Percentiles rank a stretch among this genome's conserved stretches.
Conservation (phyloP, 2,113 vertebrate genomes). For the Proteles cristata region DNA sequence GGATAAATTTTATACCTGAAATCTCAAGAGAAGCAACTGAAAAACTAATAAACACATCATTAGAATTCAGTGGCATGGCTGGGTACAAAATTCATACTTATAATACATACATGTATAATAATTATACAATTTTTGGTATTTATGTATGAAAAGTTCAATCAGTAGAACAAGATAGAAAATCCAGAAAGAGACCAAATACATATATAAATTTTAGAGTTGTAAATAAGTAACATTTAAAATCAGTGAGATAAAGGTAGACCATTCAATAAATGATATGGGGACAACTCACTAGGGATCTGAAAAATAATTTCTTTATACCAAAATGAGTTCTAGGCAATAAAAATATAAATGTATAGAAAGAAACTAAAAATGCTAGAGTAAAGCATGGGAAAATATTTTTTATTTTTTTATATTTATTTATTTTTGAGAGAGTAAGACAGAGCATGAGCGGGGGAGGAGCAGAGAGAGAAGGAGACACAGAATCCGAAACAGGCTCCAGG, state of each 20-base stretch:
- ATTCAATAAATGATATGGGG: not conserved
- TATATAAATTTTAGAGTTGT: not conserved
- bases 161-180: not conserved
- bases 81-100: not conserved
- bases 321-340: not conserved
- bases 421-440: too few species aligned
- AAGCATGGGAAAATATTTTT: not conserved
- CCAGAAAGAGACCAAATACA: not conserved
- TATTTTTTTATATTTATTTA: too few species aligned
- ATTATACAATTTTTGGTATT: not conserved
- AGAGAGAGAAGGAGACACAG: too few species aligned
- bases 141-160: not conserved
- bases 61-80: not conserved
- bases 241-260: not conserved
- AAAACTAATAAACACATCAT: not conserved
- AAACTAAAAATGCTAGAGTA: not conserved
- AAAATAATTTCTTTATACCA: not conserved
- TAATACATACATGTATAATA: not conserved
- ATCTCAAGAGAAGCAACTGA: not conserved
- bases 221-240: not conserved
- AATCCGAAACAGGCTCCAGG: too few species aligned
- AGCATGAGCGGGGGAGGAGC: too few species aligned
- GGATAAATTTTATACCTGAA: not conserved
- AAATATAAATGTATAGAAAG: not conserved
- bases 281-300: not conserved